A percentile compares a stretch with the other conserved stretches of the same genome.
Conservation (phyloP, 2,113 vertebrate genomes). For the Pseudorectes ferrugineus region DNA sequence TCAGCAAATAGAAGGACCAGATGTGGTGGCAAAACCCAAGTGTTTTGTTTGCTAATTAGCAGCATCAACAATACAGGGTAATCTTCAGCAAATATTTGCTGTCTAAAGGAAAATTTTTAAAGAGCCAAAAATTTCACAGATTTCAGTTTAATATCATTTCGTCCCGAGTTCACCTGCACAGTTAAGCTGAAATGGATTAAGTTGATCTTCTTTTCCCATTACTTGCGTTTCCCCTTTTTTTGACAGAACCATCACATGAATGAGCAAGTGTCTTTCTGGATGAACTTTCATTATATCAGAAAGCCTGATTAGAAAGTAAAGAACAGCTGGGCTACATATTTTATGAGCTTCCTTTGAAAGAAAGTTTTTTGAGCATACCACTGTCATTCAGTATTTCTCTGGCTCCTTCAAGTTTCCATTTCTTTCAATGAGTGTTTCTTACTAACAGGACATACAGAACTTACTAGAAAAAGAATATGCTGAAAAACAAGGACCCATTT, state of each 20-base stretch:
- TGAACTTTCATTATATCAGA: constrained; percentile 38
- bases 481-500: neutral
- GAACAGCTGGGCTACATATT: constrained; percentile 21
- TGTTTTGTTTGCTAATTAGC: constrained; percentile 21
- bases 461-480: neutral
- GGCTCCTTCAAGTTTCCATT: neutral
- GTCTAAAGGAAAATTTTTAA: neutral
- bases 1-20: neutral
- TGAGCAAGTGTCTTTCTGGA: constrained; percentile 9
- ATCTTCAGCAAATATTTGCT: constrained; percentile 3
- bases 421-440: neutral
- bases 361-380: neutral
- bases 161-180: neutral
- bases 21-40: neutral
- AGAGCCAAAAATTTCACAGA: neutral
- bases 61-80: neutral
- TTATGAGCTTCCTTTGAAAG: constrained; percentile 14
- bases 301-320: constrained; percentile 32
- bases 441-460: neutral
- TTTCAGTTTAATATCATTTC: neutral
- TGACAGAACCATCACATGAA: neutral
- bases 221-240: neutral
- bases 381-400: neutral
- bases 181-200: constrained; percentile 40
- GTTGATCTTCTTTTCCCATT: constrained; percentile 9